phyloP scores from a whole-genome alignment of 2,888 invertebrate genomes.

The Chesias legatella region DNA sequence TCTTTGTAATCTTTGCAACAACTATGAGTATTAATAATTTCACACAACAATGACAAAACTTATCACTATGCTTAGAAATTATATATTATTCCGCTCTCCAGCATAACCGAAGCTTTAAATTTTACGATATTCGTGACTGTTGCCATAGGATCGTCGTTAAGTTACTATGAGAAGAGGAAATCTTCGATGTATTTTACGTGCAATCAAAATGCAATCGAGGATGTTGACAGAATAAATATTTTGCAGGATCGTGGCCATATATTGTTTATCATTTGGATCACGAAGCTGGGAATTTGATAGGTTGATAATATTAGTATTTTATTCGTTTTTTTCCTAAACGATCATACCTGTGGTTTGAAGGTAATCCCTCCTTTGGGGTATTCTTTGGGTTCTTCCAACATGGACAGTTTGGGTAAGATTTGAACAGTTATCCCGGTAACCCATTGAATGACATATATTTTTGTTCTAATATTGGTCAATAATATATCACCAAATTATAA shows the following conservation, averaged over 20 bases:
- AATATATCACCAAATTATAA: too few relatives aligned
- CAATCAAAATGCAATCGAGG: constrained; percentile 27
- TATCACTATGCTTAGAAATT: too few relatives aligned
- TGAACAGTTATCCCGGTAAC: too few relatives aligned
- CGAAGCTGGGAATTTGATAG: not conserved
- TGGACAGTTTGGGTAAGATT: too few relatives aligned
- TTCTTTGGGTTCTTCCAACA: too few relatives aligned
- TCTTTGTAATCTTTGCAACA: not conserved
- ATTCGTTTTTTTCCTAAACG: too few relatives aligned
- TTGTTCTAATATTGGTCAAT: too few relatives aligned
- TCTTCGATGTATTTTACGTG: constrained; percentile 19
- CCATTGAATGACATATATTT: too few relatives aligned
- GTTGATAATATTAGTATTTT: not conserved
- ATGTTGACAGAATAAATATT: constrained; percentile 23
- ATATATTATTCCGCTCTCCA: not conserved
- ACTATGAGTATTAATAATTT: not conserved
- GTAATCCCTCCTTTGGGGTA: too few relatives aligned
- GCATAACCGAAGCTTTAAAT: constrained; percentile 14
- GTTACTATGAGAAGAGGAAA: constrained; percentile 14
- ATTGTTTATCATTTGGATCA: not conserved
- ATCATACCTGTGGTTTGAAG: too few relatives aligned
- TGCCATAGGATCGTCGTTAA: constrained; percentile 15
- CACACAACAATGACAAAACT: not conserved
- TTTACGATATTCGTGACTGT: constrained; percentile 38
- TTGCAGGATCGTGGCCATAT: constrained; percentile 5